Conservation (phyloP, 30 jellyfish, hydroid and myxozoan genomes). For the Aurelia aurita complex sp. Pacific region DNA sequence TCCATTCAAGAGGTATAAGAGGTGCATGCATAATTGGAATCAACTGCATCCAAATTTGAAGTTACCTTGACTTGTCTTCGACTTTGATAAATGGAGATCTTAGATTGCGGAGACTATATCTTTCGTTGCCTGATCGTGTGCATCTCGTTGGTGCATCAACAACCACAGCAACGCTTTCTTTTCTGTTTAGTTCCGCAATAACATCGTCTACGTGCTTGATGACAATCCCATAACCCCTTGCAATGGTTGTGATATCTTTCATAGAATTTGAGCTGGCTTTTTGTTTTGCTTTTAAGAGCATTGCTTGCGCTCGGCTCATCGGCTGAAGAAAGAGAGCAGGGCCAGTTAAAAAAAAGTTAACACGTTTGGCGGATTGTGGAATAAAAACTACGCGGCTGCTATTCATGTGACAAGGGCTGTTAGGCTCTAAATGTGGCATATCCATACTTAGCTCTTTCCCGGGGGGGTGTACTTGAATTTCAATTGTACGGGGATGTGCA, state of each 20-base stretch:
- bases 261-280: background rate
- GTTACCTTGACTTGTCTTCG: constrained; percentile 51
- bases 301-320: constrained; percentile 43
- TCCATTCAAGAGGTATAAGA: no score
- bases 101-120: background rate
- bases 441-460: no score
- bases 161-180: background rate
- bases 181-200: background rate
- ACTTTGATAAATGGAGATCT: constrained; percentile 45
- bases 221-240: constrained; percentile 29
- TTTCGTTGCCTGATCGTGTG: background rate
- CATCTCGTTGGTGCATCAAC: background rate
- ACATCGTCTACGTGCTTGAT: constrained; percentile 33
- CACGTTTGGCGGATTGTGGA: no score
- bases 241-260: constrained; percentile 27
- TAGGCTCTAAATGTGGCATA: no score
- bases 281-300: constrained; percentile 35
- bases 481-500: no score
- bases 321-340: constrained; percentile 11
- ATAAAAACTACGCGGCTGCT: no score
- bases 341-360: background rate
- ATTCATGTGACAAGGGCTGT: no score
- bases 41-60: no score
- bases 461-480: no score
- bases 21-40: no score